Base-by-base conservation (phyloP, 2,797 vertebrate genomes). In the Pachyuromys duprasi region DNA sequence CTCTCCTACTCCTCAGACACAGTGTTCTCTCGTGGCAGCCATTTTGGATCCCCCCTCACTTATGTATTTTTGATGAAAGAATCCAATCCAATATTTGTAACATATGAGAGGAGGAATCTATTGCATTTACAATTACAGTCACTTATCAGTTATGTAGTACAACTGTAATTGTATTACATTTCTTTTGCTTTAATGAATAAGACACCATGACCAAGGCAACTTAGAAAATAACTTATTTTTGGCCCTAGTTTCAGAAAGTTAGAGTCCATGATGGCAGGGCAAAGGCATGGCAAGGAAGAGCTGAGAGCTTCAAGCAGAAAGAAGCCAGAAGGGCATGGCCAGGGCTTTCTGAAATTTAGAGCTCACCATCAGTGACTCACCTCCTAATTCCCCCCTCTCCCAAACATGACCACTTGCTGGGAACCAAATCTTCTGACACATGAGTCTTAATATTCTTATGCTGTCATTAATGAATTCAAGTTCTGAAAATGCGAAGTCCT, bases 401-500 rank as follows among this genome's bases (percentile, higher is more conserved):
- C 63, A 49, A 49, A n/a, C 6, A 24, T 84, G 13, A 15, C 42
- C 42, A 69, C 20, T 42, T 67, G 49, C 39, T 67, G 18, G 20
- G 31, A 53, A 14, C 11, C 53, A 53, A 69, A 18, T 69, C 67
- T 53, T 86, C 45, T 53, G 7, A 24, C 62, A 53, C 49, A 49
- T 53, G 42, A 42, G 42, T 24, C 42, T n/a, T 49, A 20, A 62
- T 49, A 20, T 7, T 57, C 22, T 36, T 70, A 1, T 33, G 45
- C 65, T 69, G 79, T 89, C 31, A 91, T 57, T 36, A 76, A 63
- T 69, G 8, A 90, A 95, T 74, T 28, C 79, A 91, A 53, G 28
- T 22, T 18, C 24, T 84, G 60, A 72, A 84, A 60, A 26, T 90
- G 20, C 90, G 42, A 93, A 89, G 36, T 3, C 8, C 1, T 55